A percentile compares a stretch with the other conserved stretches of the same genome.
phyloP scores from a whole-genome alignment of 2,888 invertebrate species.

The Drosophila koepferae region DNA sequence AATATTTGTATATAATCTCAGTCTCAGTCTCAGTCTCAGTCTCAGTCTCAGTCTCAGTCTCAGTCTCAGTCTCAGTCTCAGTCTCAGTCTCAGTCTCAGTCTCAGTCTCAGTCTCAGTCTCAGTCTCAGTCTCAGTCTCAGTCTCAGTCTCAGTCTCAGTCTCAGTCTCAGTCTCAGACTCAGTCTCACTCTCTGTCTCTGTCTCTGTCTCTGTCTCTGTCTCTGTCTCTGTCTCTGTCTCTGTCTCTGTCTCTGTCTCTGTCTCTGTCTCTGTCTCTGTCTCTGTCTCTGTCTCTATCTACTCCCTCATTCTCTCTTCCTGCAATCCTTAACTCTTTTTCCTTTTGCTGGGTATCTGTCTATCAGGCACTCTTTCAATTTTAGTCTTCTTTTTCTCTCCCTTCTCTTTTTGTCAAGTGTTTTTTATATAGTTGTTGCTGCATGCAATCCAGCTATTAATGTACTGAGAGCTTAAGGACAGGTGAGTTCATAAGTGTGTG shows the following conservation, averaged over 20 bases:
- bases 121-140: not conserved
- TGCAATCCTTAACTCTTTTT: too few relatives aligned
- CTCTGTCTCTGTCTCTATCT: not conserved
- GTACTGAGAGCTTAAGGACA: slow-evolving; percentile 53
- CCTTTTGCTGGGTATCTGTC: not conserved
- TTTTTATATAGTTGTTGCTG: slow-evolving; percentile 21
- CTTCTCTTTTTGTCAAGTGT: slow-evolving; percentile 21
- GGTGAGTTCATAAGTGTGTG: slow-evolving; percentile 1
- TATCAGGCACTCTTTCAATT: not conserved
- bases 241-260: not conserved
- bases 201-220: not conserved
- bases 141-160: not conserved
- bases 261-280: not conserved
- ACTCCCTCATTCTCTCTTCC: not conserved
- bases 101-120: not conserved
- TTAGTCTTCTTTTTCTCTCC: too few relatives aligned
- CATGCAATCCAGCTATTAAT: slow-evolving; percentile 53
- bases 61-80: not conserved
- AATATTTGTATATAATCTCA: not conserved
- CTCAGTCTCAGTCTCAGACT: not conserved
- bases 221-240: not conserved
- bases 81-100: not conserved
- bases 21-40: not conserved
- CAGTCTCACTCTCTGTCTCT: not conserved
- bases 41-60: not conserved